Base-by-base conservation (phyloP, 1,140 invertebrate genomes). In the Tribolium castaneum region DNA sequence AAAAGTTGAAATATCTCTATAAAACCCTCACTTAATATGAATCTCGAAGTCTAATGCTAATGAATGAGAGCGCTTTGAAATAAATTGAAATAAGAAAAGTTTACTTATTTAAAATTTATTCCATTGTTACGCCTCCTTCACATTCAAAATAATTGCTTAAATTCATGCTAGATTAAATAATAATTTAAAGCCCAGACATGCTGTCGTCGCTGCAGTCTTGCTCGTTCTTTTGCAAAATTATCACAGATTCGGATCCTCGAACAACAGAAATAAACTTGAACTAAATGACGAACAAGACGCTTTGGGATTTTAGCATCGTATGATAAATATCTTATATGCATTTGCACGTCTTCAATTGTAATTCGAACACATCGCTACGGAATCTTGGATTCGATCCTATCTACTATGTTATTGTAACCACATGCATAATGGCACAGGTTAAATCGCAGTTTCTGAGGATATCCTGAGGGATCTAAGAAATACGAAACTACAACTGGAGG, bases 1-100 rank as follows among this genome's bases (percentile, higher is more conserved):
- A 77, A 77, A 77, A 77, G 62, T 77, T 77, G 62, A 72, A 77
- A 52, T 51, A 72, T 72, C 70, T 72, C 45, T 51, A 72, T 72
- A 72, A 72, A 72, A 52, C 70, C 50, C 22, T 10, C 50, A 51
- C 39, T 66, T 66, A 66, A 59, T 59, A 59, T 59, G 54, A 59
- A 66, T 66, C 30, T 35, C 59, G 59, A 66, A 66, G 59, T 66
- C 59, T 66, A 66, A 66, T 66, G 59, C 59, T 66, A 66, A 66
- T 66, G 59, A 66, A 66, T 66, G 59, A 35, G 12, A 66, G 59
- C 59, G 59, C 59, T 66, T 66, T 66, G 25, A 66, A 66, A 66
- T 66, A 66, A 66, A 66, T 66, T 66, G 59, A 66, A 66, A 66
- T 66, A 66, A 66, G 59, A 66, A 66, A 66, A 66, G 59, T 66